Conservation (phyloP, 2,888 invertebrate species). For the Hoplodrina blanda region DNA sequence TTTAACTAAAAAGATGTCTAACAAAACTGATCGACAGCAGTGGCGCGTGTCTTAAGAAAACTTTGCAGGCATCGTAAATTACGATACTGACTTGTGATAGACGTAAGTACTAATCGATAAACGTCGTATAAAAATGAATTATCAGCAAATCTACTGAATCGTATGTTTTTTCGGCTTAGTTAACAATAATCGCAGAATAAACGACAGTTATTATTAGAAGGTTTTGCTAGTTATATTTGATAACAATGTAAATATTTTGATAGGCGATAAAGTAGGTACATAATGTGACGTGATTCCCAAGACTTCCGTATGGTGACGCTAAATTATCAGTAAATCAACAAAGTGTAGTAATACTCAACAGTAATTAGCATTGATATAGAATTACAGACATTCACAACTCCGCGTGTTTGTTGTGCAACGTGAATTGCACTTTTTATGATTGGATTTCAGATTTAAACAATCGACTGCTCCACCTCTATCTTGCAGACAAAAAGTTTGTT, state of each 20-base stretch:
- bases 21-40: slow-evolving; percentile 48
- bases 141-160: slow-evolving; percentile 1
- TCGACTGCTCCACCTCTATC: slow-evolving; percentile 30
- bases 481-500: slow-evolving; percentile 58
- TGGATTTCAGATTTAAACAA: slow-evolving; percentile 46
- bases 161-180: background rate
- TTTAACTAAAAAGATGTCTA: slow-evolving; percentile 42
- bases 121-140: slow-evolving; percentile 14
- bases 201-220: background rate
- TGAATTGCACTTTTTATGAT: slow-evolving; percentile 48
- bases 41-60: slow-evolving; percentile 38
- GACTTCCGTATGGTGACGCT: slow-evolving; percentile 25
- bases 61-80: slow-evolving; percentile 52
- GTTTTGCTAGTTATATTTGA: slow-evolving; percentile 30
- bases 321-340: slow-evolving; percentile 28
- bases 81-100: slow-evolving; percentile 45
- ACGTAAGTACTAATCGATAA: slow-evolving; percentile 40
- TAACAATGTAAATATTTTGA: slow-evolving; percentile 45
- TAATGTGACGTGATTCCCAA: slow-evolving; percentile 5
- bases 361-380: slow-evolving; percentile 32
- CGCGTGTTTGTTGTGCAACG: slow-evolving; percentile 33
- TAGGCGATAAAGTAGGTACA: slow-evolving; percentile 6
- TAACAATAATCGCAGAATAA: slow-evolving; percentile 18
- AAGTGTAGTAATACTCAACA: slow-evolving; percentile 11
- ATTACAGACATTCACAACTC: slow-evolving; percentile 18